phyloP scores from a whole-genome alignment of 2,113 vertebrate species.

The Myocastor coypus region DNA sequence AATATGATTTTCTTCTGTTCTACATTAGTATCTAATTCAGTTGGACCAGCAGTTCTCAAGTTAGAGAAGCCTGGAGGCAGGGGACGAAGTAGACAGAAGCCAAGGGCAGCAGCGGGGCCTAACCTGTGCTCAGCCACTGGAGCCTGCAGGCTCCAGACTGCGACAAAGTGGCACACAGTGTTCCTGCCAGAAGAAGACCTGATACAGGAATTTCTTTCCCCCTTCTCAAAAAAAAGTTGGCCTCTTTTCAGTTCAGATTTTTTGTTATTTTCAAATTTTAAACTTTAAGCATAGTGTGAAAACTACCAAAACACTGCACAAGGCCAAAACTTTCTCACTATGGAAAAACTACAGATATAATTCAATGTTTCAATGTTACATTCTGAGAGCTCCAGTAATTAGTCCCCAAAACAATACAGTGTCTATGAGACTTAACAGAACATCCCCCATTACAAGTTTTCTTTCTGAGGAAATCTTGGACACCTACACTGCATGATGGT shows the following conservation, averaged over 20 bases:
- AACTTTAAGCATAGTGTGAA: constrained; percentile 34
- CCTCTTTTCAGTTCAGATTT: not conserved
- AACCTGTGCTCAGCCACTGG: not conserved
- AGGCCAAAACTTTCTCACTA: constrained; percentile 6
- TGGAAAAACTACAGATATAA: not conserved
- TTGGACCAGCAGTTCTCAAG: not conserved
- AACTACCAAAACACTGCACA: constrained; percentile 3
- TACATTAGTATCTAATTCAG: not conserved
- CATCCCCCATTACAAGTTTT: not conserved
- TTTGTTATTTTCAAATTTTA: constrained; percentile 55
- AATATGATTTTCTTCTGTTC: not conserved
- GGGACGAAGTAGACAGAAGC: not conserved
- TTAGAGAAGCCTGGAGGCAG: not conserved
- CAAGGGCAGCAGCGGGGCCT: not conserved
- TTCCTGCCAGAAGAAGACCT: not conserved
- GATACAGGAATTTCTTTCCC: not conserved
- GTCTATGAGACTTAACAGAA: constrained; percentile 7
- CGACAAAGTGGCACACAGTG: not conserved
- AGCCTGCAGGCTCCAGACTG: not conserved
- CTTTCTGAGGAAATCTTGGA: constrained; percentile 15
- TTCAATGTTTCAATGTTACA: not conserved
- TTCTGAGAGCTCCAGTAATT: constrained; percentile 32
- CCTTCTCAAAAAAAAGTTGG: not conserved
- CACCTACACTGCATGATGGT: not conserved
- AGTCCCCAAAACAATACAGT: constrained; percentile 38